Base-by-base conservation (phyloP, 2,113 vertebrate genomes). In the Melanocharis versteri region DNA sequence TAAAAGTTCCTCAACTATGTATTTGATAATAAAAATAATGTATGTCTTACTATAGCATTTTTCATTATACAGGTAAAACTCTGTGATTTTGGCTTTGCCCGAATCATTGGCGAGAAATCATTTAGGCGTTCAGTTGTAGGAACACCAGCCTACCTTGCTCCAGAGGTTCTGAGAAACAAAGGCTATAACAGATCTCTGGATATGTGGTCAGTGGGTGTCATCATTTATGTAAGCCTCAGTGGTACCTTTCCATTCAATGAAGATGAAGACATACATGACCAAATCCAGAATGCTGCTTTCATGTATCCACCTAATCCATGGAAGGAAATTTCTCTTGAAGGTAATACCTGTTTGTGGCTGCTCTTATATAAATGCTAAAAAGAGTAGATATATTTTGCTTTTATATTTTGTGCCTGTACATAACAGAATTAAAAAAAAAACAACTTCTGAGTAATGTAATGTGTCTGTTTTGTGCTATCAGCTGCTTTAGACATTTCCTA, bases 281-380 rank as follows among this genome's bases (percentile, higher is more conserved):
- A 99, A 96, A 99, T 99, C 97, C 99, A 99, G 96, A 99, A 99
- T 70, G 99, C 99, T 19, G 99, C 99, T 95, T 99, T 99, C 97
- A 99, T 99, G 99, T 99, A 99, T 87, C 99, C 99, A n/a, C 99
- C 99, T 15, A 99, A 99, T 73, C 99, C 99, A 40, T 99, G 99
- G 99, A 99, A 99, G 94, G 99, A 99, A 90, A 98, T 99, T 82
- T 99, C 99, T 71, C 98, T 97, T 51, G 99, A 99, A 98, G 99
- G 99, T 99, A 97, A 31, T 77, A 39, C 8, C 65, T 56, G 4
- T 51, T 84, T 94, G 24, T 57, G 37, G 6, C 23, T 85, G 4
- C 1, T 78, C 42, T 79, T 48, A 66, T 45, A 28, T 39, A 40
- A 64, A 64, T 54, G 6, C 62, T 62, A 22, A 47, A 77, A 70